Evolutionary conservation across 2,113 vertebrate genomes (phyloP).

Genomic region (Campylomormyrus numenius): DNA sequence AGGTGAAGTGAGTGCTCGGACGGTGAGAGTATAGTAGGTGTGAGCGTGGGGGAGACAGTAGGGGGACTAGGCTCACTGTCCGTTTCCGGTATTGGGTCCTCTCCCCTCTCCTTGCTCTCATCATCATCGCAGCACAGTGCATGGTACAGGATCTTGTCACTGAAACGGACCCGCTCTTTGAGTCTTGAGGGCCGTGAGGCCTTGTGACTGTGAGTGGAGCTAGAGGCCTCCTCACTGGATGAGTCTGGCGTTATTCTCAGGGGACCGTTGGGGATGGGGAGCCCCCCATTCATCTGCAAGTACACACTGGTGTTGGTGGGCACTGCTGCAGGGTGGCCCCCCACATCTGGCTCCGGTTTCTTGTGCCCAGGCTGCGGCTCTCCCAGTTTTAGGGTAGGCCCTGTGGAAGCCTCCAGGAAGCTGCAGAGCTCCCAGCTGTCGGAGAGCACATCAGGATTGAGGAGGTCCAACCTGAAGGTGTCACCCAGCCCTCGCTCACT

Average conservation of each 20-base stretch:
- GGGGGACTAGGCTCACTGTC: constrained; percentile 21
- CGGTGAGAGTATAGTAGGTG: not conserved
- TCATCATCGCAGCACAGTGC: constrained; percentile 70
- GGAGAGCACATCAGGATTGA: constrained; percentile 57
- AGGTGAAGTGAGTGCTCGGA: constrained; percentile 31
- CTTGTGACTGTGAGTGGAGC: constrained; percentile 40
- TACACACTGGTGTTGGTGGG: constrained; percentile 47
- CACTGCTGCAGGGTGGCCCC: not conserved
- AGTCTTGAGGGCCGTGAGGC: constrained; percentile 58
- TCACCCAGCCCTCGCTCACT: constrained; percentile 62
- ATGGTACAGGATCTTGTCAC: constrained; percentile 72
- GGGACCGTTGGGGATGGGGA: constrained; percentile 60
- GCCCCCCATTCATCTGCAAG: constrained; percentile 65
- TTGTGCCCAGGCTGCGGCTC: constrained; percentile 38
- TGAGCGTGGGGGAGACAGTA: constrained; percentile 3
- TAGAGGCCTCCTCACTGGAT: constrained; percentile 65
- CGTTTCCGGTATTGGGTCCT: constrained; percentile 8
- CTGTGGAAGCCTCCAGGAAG: constrained; percentile 53
- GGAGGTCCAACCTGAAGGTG: constrained; percentile 56
- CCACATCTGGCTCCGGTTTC: not conserved
- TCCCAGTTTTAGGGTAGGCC: constrained; percentile 26
- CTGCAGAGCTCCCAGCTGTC: constrained; percentile 73
- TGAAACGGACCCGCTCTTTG: constrained; percentile 63
- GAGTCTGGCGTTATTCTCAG: constrained; percentile 59
- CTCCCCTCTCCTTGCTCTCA: constrained; percentile 41